Conservation (phyloP, 1,140 invertebrate species). For the Zophobas atratus region DNA sequence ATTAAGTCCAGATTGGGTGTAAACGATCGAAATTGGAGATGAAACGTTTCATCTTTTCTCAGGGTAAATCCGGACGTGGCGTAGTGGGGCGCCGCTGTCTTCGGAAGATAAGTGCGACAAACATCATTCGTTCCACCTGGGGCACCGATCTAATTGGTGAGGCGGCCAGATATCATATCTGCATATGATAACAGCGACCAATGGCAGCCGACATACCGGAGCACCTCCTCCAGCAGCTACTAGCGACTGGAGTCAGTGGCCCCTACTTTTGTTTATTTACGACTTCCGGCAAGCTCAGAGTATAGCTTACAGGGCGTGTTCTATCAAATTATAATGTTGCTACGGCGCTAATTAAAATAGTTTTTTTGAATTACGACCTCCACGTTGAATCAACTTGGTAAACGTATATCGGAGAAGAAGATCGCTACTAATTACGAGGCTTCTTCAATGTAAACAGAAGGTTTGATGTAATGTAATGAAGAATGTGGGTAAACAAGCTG, state of each 20-base stretch:
- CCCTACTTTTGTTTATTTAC: constrained; percentile 47
- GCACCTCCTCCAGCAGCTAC: constrained; percentile 45
- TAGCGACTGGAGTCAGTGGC: constrained; percentile 37
- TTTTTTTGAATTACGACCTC: constrained; percentile 49
- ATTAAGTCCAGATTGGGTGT: too few species aligned
- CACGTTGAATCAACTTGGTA: constrained; percentile 28
- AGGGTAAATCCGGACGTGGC: not conserved
- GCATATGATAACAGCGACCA: constrained; percentile 51
- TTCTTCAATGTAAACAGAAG: constrained; percentile 32
- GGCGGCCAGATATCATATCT: constrained; percentile 49
- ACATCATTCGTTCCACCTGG: constrained; percentile 50
- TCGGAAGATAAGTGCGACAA: constrained; percentile 45
- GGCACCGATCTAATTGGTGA: constrained; percentile 49
- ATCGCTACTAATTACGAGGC: constrained; percentile 34
- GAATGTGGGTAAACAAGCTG: not conserved
- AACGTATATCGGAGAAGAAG: constrained; percentile 26
- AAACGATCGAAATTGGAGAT: too few species aligned
- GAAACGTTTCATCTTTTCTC: not conserved
- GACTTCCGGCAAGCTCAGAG: constrained; percentile 45
- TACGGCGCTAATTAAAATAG: constrained; percentile 45
- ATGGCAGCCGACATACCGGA: constrained; percentile 37
- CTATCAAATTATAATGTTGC: constrained; percentile 49
- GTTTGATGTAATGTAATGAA: constrained; percentile 29
- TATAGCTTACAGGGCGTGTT: constrained; percentile 50
- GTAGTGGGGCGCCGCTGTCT: constrained; percentile 8